These are phyloP conservation scores for Linyphia triangularis DNA, from an alignment of 2,888 invertebrate genomes.

Conservation along the genomic window DNA sequence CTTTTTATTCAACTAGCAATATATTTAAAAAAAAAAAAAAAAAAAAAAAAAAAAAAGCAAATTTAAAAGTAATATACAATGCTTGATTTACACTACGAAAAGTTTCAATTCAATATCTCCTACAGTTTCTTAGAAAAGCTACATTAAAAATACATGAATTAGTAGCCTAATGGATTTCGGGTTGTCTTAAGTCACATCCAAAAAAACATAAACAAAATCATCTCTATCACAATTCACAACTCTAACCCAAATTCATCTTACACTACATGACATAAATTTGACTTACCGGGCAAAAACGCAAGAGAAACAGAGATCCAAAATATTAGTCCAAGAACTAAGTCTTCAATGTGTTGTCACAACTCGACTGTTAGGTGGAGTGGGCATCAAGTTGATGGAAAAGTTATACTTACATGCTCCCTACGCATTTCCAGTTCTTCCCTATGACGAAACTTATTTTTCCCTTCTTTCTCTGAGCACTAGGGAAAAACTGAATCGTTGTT, in stretches of 20 bases:
- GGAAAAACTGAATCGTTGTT: conserved; percentile 28
- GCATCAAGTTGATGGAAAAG: conserved; percentile 13
- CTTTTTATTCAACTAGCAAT: too few species aligned
- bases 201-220: too few species aligned
- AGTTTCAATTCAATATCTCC: too few species aligned
- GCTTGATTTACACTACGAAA: too few species aligned
- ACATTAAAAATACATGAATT: too few species aligned
- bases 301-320: conserved; percentile 6
- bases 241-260: neutral
- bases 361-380: neutral
- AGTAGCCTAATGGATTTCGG: too few species aligned
- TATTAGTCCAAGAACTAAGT: conserved; percentile 3
- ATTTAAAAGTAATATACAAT: too few species aligned
- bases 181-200: too few species aligned
- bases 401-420: conserved; percentile 60
- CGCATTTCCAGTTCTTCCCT: conserved; percentile 60
- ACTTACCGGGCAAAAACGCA: conserved; percentile 9
- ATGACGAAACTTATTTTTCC: conserved; percentile 22
- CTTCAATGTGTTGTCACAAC: neutral
- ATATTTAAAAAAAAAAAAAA: too few species aligned
- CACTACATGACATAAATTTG: neutral
- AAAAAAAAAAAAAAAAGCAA: too few species aligned
- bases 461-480: conserved; percentile 4
- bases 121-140: too few species aligned
- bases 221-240: neutral